phyloP scores from a whole-genome alignment of 2,113 vertebrate genomes.

The Anolis carolinensis region DNA sequence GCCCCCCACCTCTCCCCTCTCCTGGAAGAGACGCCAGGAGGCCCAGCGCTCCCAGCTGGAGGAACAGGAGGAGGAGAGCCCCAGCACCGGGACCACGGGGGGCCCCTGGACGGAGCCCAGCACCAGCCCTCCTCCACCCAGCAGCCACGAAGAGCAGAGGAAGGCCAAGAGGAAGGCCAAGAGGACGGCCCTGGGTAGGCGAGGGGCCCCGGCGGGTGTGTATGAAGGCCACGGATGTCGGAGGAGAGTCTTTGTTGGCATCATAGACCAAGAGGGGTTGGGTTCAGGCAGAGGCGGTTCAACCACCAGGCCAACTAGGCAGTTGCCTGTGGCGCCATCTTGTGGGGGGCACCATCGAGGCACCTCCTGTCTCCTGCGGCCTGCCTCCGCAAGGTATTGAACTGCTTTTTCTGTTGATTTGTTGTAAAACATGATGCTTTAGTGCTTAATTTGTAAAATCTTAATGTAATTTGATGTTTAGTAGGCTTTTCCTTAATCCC shows the following conservation, averaged over 20 bases:
- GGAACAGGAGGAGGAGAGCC: background rate
- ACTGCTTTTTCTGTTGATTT: too few relatives aligned
- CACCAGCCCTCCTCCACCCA: background rate
- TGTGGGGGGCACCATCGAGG: too few relatives aligned
- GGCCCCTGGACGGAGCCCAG: background rate
- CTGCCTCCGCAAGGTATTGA: too few relatives aligned
- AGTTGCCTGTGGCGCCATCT: too few relatives aligned
- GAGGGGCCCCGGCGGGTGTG: background rate
- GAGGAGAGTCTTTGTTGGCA: background rate
- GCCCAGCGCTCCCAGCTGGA: background rate
- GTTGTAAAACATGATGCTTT: too few relatives aligned
- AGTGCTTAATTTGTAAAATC: too few relatives aligned
- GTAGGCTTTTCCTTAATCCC: too few relatives aligned
- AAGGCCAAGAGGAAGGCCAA: background rate
- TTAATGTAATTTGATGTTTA: too few relatives aligned
- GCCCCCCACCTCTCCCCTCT: background rate
- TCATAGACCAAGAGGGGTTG: background rate
- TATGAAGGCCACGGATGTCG: background rate
- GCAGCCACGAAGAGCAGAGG: background rate
- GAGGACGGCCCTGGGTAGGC: background rate
- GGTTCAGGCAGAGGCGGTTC: background rate
- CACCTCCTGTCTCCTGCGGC: too few relatives aligned
- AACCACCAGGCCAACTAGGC: too few relatives aligned
- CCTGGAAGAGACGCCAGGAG: background rate
- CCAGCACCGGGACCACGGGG: accelerated